Percentiles rank a stretch among this genome's conserved stretches.
These are phyloP conservation scores for Phorcus lineatus DNA, from an alignment of 2,888 invertebrate species.

Conservation along the genomic window DNA sequence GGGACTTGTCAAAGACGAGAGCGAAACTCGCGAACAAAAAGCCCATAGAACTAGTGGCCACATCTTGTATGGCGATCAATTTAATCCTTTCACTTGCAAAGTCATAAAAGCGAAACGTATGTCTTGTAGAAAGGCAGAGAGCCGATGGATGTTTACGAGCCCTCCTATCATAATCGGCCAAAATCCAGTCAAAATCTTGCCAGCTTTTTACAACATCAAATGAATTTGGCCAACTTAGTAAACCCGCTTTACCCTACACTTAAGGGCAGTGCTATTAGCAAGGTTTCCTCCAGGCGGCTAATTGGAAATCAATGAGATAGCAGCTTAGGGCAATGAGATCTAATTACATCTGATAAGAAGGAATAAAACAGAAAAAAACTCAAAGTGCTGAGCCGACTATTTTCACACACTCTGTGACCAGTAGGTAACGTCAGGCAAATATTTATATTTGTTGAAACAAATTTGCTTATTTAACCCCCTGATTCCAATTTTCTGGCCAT, in stretches of 20 bases:
- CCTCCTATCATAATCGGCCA: background rate
- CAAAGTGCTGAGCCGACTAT: constrained; percentile 1
- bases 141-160: background rate
- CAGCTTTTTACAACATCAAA: constrained; percentile 14
- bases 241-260: background rate
- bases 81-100: background rate
- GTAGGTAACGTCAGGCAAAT: constrained; percentile 3
- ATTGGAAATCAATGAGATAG: background rate
- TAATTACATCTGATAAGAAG: constrained; percentile 2
- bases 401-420: constrained; percentile 16
- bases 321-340: background rate
- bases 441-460: constrained; percentile 8
- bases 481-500: background rate
- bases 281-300: background rate
- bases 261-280: background rate
- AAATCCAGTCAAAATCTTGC: constrained; percentile 17
- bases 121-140: background rate
- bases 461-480: background rate
- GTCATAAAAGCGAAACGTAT: constrained; percentile 20
- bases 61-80: constrained; percentile 17
- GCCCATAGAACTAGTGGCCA: background rate
- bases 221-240: background rate
- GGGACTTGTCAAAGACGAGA: background rate
- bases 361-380: constrained; percentile 12
- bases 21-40: constrained; percentile 19